Evolutionary conservation across 1,140 invertebrate genomes (phyloP).

Genomic region (Drosophila neocordata): DNA sequence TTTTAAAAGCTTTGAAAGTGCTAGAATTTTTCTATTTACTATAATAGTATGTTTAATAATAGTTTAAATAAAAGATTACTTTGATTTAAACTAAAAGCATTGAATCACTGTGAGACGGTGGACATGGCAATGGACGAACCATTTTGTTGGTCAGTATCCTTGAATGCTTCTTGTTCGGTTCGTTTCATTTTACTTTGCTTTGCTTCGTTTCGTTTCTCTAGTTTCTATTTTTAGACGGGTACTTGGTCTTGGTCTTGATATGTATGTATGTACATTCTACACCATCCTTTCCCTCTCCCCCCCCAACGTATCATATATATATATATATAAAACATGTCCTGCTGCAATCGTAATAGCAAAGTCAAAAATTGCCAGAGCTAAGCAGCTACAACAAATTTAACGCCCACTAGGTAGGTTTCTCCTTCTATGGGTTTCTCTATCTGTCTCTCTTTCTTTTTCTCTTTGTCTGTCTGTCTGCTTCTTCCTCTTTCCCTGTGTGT

Average conservation of each 20-base stretch:
- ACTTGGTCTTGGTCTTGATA: slow-evolving; percentile 2
- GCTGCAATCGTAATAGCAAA: slow-evolving; percentile 31
- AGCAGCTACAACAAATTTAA: slow-evolving; percentile 6
- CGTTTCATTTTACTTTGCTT: slow-evolving; percentile 36
- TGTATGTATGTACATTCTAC: too few species aligned
- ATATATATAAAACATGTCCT: slow-evolving; percentile 6
- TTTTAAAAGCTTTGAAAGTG: too few species aligned
- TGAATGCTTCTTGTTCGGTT: slow-evolving; percentile 24
- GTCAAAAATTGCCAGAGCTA: slow-evolving; percentile 39
- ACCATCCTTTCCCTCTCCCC: too few species aligned
- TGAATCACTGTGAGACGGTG: not conserved
- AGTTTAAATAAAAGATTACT: too few species aligned
- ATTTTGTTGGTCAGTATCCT: slow-evolving; percentile 6
- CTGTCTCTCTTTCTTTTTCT: slow-evolving; percentile 19
- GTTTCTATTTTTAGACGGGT: slow-evolving; percentile 47
- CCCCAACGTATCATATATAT: not conserved
- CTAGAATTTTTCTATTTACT: too few species aligned
- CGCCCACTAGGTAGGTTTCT: not conserved
- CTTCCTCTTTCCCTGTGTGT: slow-evolving; percentile 23
- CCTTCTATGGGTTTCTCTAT: not conserved
- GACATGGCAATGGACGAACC: slow-evolving; percentile 4
- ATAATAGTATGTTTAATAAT: too few species aligned
- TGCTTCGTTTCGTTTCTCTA: slow-evolving; percentile 38
- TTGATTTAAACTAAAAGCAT: not conserved
- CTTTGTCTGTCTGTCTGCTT: slow-evolving; percentile 5